Conservation (phyloP, 2,797 vertebrate species). For the Microctenopoma stevenorrisi region DNA sequence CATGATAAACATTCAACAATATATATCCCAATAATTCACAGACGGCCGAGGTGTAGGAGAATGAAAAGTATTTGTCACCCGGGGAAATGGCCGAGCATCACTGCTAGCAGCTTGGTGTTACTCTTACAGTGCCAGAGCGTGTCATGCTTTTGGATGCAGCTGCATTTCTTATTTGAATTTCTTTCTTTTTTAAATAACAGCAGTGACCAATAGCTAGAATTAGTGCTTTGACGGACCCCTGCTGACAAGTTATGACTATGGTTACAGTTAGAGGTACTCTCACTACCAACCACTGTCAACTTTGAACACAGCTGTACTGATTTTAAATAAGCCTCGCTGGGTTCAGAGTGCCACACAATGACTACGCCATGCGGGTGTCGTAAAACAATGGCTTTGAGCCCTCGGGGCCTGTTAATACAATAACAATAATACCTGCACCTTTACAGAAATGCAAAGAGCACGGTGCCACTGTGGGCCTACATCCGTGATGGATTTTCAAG, state of each 20-base stretch:
- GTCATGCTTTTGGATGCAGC: constrained; percentile 16
- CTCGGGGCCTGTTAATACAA: constrained; percentile 1
- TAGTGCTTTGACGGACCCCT: constrained; percentile 51
- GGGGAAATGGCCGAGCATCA: constrained; percentile 3
- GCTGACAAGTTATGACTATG: constrained; percentile 49
- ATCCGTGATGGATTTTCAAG: constrained; percentile 12
- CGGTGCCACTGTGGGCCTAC: not conserved
- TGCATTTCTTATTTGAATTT: constrained; percentile 1
- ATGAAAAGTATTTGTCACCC: not conserved
- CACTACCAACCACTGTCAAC: constrained; percentile 35
- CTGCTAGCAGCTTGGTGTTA: constrained; percentile 28
- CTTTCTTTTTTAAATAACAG: constrained; percentile 22
- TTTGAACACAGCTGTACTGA: constrained; percentile 24
- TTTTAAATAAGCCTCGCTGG: constrained; percentile 18
- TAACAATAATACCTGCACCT: not conserved
- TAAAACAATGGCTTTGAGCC: constrained; percentile 11
- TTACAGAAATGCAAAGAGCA: not conserved
- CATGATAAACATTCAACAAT: not conserved
- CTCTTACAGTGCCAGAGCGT: constrained; percentile 16
- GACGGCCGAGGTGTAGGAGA: constrained; percentile 12
- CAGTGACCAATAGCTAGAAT: constrained; percentile 50
- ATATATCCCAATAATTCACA: constrained; percentile 10
- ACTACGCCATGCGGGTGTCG: not conserved
- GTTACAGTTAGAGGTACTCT: constrained; percentile 30
- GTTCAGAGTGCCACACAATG: not conserved